Evolutionary conservation across 2,113 vertebrate genomes (phyloP).

Genomic region (Phodopus roborovskii): DNA sequence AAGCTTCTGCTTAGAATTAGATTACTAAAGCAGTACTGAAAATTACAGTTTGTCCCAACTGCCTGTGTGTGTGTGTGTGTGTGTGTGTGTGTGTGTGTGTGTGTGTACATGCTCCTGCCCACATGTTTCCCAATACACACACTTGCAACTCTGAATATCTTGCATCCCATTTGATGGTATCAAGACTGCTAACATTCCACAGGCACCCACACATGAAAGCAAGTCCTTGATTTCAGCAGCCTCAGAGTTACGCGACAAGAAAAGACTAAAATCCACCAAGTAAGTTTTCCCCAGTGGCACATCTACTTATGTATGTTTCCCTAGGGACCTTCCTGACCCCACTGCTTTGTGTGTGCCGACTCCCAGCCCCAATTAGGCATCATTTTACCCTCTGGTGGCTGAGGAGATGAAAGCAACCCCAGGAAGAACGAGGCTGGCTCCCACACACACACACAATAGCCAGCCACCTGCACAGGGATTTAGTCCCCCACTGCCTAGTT

Average conservation of each 20-base stretch:
- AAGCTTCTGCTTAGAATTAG: conserved; percentile 29
- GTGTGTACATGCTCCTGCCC: neutral
- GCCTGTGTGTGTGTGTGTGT: neutral
- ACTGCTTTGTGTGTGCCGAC: neutral
- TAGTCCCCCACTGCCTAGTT: conserved; percentile 46
- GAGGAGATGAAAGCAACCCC: conserved; percentile 53
- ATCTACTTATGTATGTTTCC: neutral
- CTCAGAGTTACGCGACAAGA: neutral
- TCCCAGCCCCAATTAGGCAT: neutral
- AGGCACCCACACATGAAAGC: neutral
- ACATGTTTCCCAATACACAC: neutral
- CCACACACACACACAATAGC: conserved; percentile 54
- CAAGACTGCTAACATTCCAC: neutral
- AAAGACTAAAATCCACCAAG: neutral
- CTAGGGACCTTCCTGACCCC: neutral
- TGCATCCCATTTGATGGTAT: neutral
- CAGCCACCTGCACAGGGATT: conserved; percentile 65
- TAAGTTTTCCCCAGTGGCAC: neutral
- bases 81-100: neutral
- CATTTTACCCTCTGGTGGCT: conserved; percentile 6
- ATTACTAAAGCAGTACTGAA: conserved; percentile 11
- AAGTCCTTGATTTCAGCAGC: neutral
- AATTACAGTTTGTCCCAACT: neutral
- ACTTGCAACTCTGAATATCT: neutral
- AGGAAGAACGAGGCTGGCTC: neutral